Evolutionary conservation across 1,140 invertebrate genomes (phyloP).

Genomic region (Papilio glaucus): DNA sequence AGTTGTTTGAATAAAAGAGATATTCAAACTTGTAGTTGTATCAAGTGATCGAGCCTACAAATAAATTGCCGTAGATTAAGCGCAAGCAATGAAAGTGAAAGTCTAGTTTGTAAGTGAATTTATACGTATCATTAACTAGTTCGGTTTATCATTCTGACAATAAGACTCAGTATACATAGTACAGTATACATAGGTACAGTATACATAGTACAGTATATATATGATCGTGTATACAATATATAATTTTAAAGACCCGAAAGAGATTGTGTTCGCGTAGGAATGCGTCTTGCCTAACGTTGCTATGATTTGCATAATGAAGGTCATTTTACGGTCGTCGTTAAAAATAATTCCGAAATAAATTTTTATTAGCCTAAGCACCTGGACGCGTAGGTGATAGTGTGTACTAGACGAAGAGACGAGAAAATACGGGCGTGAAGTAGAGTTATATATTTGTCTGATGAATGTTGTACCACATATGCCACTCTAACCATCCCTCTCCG

Average conservation of each 20-base stretch:
- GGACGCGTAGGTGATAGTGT: no score
- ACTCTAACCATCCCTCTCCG: no score
- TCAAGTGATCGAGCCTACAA: slow-evolving; percentile 18
- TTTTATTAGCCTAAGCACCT: no score
- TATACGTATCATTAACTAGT: slow-evolving; percentile 24
- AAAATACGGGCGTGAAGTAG: no score
- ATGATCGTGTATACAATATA: neutral
- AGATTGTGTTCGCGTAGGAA: neutral
- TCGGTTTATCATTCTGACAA: slow-evolving; percentile 18
- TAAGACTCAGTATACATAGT: neutral
- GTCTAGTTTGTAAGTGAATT: slow-evolving; percentile 28
- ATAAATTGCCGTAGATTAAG: slow-evolving; percentile 16
- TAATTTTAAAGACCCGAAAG: slow-evolving; percentile 2
- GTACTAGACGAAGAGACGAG: no score
- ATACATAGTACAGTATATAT: neutral
- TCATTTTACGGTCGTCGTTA: neutral
- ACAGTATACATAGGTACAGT: neutral
- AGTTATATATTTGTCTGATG: no score
- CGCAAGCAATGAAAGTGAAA: slow-evolving; percentile 29
- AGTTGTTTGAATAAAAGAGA: neutral
- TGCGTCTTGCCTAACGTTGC: neutral
- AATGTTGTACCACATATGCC: no score
- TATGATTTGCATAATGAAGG: neutral
- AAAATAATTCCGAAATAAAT: neutral
- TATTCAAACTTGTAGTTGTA: neutral